Conservation (phyloP, 2,888 invertebrate genomes). For the Epicampocera succincta region DNA sequence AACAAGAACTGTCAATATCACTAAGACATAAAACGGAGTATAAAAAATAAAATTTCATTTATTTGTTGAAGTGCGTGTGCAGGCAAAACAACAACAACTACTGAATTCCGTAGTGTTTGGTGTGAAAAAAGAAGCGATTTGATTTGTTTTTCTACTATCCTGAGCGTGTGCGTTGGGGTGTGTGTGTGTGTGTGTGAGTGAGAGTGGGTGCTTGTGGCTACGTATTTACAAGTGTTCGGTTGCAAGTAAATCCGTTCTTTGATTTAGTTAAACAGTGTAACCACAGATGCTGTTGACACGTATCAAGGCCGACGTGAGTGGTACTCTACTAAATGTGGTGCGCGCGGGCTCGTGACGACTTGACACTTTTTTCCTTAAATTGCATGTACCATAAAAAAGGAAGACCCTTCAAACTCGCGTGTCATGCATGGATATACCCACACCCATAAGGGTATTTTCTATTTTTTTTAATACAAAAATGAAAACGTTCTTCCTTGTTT, state of each 20-base stretch:
- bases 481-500: not conserved
- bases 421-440: no score
- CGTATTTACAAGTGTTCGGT: not conserved
- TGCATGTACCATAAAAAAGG: slow-evolving; percentile 67
- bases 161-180: not conserved
- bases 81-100: slow-evolving; percentile 12
- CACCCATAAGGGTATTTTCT: no score
- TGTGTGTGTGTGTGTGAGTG: slow-evolving; percentile 12
- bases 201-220: slow-evolving; percentile 8
- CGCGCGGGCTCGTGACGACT: slow-evolving; percentile 66
- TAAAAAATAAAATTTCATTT: not conserved
- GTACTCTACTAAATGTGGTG: slow-evolving; percentile 63
- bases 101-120: slow-evolving; percentile 8
- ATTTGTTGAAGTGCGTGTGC: not conserved
- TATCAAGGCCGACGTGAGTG: slow-evolving; percentile 75
- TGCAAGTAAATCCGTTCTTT: slow-evolving; percentile 51
- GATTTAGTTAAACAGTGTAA: slow-evolving; percentile 60
- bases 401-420: slow-evolving; percentile 69
- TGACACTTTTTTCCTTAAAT: slow-evolving; percentile 71
- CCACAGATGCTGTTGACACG: slow-evolving; percentile 76
- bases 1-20: slow-evolving; percentile 6
- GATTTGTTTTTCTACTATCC: not conserved
- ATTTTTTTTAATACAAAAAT: slow-evolving; percentile 20
- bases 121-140: slow-evolving; percentile 24
- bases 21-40: slow-evolving; percentile 14